Percentiles rank a stretch among this genome's conserved stretches.
Evolutionary conservation across 2,113 vertebrate genomes (phyloP).

Genomic region (Gymnorhina tibicen): DNA sequence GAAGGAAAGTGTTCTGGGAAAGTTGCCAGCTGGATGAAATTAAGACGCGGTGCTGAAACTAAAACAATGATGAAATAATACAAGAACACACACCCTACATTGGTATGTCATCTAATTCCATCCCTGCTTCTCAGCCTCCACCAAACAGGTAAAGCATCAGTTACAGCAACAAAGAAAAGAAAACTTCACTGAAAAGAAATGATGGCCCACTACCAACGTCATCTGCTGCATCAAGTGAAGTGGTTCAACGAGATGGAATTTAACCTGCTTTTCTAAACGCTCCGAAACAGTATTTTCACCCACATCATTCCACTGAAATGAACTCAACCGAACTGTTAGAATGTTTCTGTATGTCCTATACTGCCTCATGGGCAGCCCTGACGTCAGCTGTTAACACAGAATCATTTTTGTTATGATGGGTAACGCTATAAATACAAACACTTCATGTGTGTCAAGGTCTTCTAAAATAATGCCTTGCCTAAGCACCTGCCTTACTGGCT

Average conservation of each 20-base stretch:
- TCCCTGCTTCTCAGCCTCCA: constrained; percentile 25
- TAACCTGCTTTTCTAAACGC: constrained; percentile 52
- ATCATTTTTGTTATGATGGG: not conserved
- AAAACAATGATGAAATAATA: constrained; percentile 52
- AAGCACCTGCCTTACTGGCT: constrained; percentile 35
- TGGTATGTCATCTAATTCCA: constrained; percentile 36
- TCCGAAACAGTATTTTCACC: not conserved
- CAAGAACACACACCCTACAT: constrained; percentile 37
- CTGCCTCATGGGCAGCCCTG: not conserved
- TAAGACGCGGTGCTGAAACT: constrained; percentile 15
- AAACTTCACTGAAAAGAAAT: constrained; percentile 30
- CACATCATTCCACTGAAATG: constrained; percentile 41
- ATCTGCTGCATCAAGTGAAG: not conserved
- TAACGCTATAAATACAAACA: constrained; percentile 32
- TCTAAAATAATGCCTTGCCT: not conserved
- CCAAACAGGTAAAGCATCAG: constrained; percentile 38
- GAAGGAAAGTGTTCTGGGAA: constrained; percentile 57
- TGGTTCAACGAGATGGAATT: constrained; percentile 34
- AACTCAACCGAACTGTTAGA: constrained; percentile 35
- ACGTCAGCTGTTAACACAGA: constrained; percentile 8
- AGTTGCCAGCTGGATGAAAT: constrained; percentile 45
- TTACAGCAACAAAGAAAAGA: constrained; percentile 21
- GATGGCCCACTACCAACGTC: not conserved
- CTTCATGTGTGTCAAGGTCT: constrained; percentile 17
- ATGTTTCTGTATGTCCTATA: not conserved